These are phyloP conservation scores for Encarsia formosa DNA, from an alignment of 2,888 invertebrate species.

Conservation along the genomic window DNA sequence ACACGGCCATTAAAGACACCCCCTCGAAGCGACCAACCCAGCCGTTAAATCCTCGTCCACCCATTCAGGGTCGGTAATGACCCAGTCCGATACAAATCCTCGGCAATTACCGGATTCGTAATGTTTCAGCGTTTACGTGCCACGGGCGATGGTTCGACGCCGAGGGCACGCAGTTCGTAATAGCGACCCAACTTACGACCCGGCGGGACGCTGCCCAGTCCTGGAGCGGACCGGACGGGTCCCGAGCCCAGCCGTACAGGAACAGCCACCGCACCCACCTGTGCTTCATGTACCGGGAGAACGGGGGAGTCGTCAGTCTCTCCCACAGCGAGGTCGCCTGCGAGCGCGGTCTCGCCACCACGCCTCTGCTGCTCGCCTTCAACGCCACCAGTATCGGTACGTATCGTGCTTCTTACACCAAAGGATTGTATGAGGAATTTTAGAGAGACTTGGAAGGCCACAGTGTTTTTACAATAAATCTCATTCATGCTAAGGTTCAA, in stretches of 20 bases:
- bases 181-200: slow-evolving; percentile 71
- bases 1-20: neutral
- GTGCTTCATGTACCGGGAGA: slow-evolving; percentile 74
- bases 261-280: slow-evolving; percentile 61
- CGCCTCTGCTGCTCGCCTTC: slow-evolving; percentile 58
- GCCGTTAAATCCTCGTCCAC: too few species aligned
- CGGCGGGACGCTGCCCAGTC: slow-evolving; percentile 43
- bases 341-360: slow-evolving; percentile 46
- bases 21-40: neutral
- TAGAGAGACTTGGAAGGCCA: too few species aligned
- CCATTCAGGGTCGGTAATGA: too few species aligned
- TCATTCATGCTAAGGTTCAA: too few species aligned
- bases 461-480: too few species aligned
- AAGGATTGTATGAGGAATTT: too few species aligned
- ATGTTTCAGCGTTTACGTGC: slow-evolving; percentile 73
- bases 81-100: too few species aligned
- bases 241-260: slow-evolving; percentile 47
- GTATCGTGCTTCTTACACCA: too few species aligned
- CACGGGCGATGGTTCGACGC: slow-evolving; percentile 77
- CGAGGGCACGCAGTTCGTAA: slow-evolving; percentile 81
- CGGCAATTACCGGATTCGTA: too few species aligned
- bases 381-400: slow-evolving; percentile 69
- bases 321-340: slow-evolving; percentile 50
- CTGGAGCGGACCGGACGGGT: slow-evolving; percentile 47
- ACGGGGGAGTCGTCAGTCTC: slow-evolving; percentile 49